phyloP scores from a whole-genome alignment of 1,140 invertebrate species.

The Geopemphigus sp. region DNA sequence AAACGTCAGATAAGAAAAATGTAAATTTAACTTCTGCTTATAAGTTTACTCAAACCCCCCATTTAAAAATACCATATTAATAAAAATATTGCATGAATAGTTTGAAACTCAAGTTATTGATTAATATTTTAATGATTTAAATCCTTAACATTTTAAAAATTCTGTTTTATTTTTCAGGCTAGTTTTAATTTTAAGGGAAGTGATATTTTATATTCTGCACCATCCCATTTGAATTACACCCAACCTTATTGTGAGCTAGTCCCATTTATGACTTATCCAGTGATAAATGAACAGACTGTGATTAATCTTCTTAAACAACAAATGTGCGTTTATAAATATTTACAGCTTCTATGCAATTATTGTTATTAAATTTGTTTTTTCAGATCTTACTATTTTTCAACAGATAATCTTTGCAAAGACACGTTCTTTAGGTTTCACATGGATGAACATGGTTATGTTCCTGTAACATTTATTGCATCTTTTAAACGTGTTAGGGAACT shows the following conservation, averaged over 20 bases:
- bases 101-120: neutral
- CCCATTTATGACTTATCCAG: conserved; percentile 45
- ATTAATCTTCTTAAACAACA: conserved; percentile 49
- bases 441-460: conserved; percentile 89
- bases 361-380: conserved; percentile 54
- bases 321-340: conserved; percentile 32
- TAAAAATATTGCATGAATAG: conserved; percentile 2
- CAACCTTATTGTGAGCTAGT: conserved; percentile 47
- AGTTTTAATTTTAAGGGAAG: conserved; percentile 46
- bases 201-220: conserved; percentile 40
- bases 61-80: neutral
- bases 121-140: neutral
- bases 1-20: conserved; percentile 33
- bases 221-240: conserved; percentile 44
- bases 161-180: conserved; percentile 33
- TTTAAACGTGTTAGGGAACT: conserved; percentile 90
- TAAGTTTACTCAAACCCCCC: neutral
- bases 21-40: neutral
- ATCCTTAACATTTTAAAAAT: neutral
- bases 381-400: conserved; percentile 99
- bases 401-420: conserved; percentile 92
- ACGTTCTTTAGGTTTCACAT: conserved; percentile 96
- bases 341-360: neutral
- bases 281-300: conserved; percentile 47
- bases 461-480: conserved; percentile 88